Evolutionary conservation across 2,113 vertebrate species (phyloP), one percentile per base, ranked within the genome.

Genomic region (Rafetus swinhoei): DNA sequence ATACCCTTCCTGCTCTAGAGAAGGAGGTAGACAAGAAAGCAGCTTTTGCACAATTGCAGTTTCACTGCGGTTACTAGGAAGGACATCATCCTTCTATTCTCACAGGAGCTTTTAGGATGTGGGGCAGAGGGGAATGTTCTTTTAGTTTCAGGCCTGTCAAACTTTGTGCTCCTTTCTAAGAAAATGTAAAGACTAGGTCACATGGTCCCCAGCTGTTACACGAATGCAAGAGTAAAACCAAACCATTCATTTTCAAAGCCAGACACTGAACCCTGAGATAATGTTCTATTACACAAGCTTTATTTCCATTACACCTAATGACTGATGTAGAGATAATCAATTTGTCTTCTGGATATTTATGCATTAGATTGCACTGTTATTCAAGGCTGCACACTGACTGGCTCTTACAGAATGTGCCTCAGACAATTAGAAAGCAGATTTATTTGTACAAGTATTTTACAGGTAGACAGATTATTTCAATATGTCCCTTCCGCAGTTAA

Each of bases 241-340:
- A 89, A 45, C 80, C 82, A 90, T 86, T 72, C 60, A 27, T 25
- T 89, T 59, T 94, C 24, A 57, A 86, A 92, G 69, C 53, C 82
- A 90, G 90, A 81, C 3, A 0, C 79, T 52, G 88, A 92, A 93
- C 83, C 35, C 7, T 85, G 24, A 55, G 62, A 92, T 85, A 87
- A 95, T 88, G 32, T 82, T 94, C 79, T 93, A 86, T 93, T 96
- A 89, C 0, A 55, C 82, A 22, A 88, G 15, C 35, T 92, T 93
- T 87, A 93, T 89, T 95, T 95, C 72, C 57, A 92, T 92, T 89
- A 81, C 18, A 4, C 53, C 53, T 81, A 35, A 54, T 82, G 84
- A 50, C 55, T 88, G 79, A 89, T 62, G 57, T n/a, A 93, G 86
- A 90, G 79, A 87, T 18, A 90, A 95, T 88, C 7, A 6, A 93